Base-by-base conservation (phyloP, 2,797 vertebrate genomes). In the Lutjanus argentimaculatus region DNA sequence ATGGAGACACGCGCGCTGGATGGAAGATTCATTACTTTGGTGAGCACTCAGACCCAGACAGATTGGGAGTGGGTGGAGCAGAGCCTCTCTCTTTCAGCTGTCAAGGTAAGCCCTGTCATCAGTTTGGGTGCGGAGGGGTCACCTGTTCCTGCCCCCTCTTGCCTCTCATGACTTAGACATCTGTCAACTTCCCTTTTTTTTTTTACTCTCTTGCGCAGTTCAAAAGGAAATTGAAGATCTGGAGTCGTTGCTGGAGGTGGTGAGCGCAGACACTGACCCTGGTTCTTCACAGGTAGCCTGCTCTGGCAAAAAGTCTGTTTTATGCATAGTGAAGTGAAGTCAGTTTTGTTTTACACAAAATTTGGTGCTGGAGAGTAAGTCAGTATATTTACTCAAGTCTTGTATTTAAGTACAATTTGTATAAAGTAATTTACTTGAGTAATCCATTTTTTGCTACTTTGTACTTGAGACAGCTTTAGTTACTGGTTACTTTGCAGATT, bases 101-200 rank as follows among this genome's bases (percentile, higher is more conserved):
- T 93, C 89, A 85, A 82, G 84, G 90, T 87, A 90, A 88, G 85
- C 88, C 80, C 25, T 88, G 91, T 93, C 91, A 93, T 92, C 91
- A 84, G 75, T 89, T 83, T 80, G 80, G 83, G 84, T 82, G 84
- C 46, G n/a, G 73, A 80, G 57, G 85, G 92, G 93, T 92, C 89
- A 92, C 89, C 67, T 79, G 70, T 56, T 84, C 82, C 83, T 88
- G 82, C 90, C 85, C 88, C 72, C 42, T 86, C 72, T 76, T 81
- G 81, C 83, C 82, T 89, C 80, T 78, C 70, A 77, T 81, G 88
- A 88, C 86, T 89, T 62, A 79, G 88, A 91, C 93, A 93, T 91
- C 92, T 93, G 93, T 91, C 88, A 93, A 70, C 86, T 79, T 51
- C 84, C 75, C 80, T 88, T 92, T 93, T 93, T 93, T 93, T 93